phyloP scores from a whole-genome alignment of 2,113 vertebrate species.

The Willisornis vidua region DNA sequence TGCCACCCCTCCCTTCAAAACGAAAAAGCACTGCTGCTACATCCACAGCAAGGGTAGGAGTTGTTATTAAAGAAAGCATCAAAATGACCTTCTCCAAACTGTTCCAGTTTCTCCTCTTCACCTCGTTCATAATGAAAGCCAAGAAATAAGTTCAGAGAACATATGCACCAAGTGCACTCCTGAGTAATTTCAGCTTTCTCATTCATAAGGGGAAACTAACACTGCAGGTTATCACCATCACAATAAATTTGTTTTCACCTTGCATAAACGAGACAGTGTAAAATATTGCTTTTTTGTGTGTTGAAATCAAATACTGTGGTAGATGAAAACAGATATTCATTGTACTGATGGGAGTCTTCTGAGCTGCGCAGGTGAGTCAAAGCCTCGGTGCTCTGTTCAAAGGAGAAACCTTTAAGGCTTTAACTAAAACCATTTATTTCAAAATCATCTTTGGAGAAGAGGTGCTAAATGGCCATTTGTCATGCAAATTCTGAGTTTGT shows the following conservation, averaged over 20 bases:
- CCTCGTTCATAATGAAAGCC: slow-evolving; percentile 25
- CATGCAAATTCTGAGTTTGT: not conserved
- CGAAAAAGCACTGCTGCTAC: not conserved
- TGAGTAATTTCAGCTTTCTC: not conserved
- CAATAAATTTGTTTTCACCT: slow-evolving; percentile 17
- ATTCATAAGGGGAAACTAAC: not conserved
- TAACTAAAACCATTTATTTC: not conserved
- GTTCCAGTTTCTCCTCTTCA: not conserved
- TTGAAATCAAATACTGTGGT: not conserved
- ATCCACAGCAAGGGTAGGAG: not conserved
- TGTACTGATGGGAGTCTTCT: not conserved
- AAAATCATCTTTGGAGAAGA: not conserved
- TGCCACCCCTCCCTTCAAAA: not conserved
- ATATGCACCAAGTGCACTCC: not conserved
- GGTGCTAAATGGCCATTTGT: not conserved
- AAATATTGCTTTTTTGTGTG: slow-evolving; percentile 3
- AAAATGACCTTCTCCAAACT: not conserved
- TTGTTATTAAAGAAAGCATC: slow-evolving; percentile 21
- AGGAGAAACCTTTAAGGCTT: not conserved
- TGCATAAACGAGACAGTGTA: not conserved
- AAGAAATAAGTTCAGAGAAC: not conserved
- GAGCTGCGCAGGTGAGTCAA: fast-evolving
- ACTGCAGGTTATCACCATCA: not conserved
- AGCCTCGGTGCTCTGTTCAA: not conserved
- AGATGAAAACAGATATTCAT: not conserved